Conservation (phyloP, 2,797 vertebrate species). For the Cynodonichthys magdalenae region DNA sequence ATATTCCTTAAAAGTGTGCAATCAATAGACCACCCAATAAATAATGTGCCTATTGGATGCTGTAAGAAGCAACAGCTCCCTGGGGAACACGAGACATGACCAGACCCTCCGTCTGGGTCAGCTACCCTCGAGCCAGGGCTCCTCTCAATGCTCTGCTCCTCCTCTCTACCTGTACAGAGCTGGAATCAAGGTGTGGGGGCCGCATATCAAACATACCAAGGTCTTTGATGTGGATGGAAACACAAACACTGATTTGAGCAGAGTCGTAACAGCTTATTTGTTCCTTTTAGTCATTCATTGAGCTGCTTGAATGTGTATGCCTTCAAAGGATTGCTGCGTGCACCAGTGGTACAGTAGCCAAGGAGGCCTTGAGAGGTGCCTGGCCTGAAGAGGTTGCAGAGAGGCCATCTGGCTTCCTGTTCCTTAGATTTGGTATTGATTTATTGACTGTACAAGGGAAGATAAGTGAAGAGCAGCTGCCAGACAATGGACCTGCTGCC, state of each 20-base stretch:
- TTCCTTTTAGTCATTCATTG: conserved; percentile 88
- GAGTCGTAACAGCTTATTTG: conserved; percentile 88
- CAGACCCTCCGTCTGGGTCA: conserved; percentile 80
- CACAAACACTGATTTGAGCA: conserved; percentile 85
- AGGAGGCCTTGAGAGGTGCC: conserved; percentile 70
- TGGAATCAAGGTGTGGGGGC: conserved; percentile 82
- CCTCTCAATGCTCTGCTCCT: conserved; percentile 78
- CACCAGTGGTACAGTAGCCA: conserved; percentile 80
- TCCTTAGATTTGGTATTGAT: conserved; percentile 87
- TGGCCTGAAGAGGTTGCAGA: conserved; percentile 65
- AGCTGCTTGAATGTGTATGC: conserved; percentile 82
- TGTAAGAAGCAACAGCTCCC: conserved; percentile 67
- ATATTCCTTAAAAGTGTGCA: conserved; percentile 47
- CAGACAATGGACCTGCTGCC: conserved; percentile 71
- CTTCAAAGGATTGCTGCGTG: conserved; percentile 82
- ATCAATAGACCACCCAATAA: conserved; percentile 64
- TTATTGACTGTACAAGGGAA: conserved; percentile 84
- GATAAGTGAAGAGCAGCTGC: conserved; percentile 83
- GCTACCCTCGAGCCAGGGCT: conserved; percentile 76
- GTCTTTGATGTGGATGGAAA: conserved; percentile 86
- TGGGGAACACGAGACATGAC: conserved; percentile 73
- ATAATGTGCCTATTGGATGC: conserved; percentile 60
- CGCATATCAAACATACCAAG: conserved; percentile 84
- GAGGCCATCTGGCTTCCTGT: conserved; percentile 85
- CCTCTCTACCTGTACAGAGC: conserved; percentile 82